phyloP scores from a whole-genome alignment of 2,113 vertebrate genomes.

The Hemiscyllium ocellatum region DNA sequence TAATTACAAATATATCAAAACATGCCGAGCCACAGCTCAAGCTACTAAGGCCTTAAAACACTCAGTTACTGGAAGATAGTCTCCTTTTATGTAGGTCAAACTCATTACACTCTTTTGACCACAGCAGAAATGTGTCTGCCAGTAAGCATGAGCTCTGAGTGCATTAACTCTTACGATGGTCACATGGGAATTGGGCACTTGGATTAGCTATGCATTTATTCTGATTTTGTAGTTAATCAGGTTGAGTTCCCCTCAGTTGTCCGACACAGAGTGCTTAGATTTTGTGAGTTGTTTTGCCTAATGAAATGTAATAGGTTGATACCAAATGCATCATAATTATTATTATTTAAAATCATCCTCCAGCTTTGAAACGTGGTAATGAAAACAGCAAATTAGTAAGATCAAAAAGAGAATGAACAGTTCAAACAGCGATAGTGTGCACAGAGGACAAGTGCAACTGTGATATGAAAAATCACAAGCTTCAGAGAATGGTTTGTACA shows the following conservation, averaged over 20 bases:
- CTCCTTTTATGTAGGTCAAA: slow-evolving; percentile 23
- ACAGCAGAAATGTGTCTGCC: slow-evolving; percentile 8
- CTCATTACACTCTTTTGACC: slow-evolving; percentile 29
- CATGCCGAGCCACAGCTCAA: not conserved
- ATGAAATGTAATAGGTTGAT: not conserved
- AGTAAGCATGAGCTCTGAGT: slow-evolving; percentile 22
- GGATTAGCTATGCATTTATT: slow-evolving; percentile 15
- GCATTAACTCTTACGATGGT: slow-evolving; percentile 12
- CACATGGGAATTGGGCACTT: not conserved
- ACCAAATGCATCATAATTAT: slow-evolving; percentile 4
- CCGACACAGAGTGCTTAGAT: not conserved
- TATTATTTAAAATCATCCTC: not conserved
- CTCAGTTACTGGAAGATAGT: slow-evolving; percentile 27
- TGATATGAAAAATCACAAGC: not conserved
- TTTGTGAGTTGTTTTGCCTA: not conserved
- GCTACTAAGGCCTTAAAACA: not conserved
- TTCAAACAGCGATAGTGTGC: not conserved
- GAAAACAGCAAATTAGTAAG: not conserved
- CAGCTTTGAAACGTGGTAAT: too few species aligned
- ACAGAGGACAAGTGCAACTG: not conserved
- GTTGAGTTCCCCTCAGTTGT: not conserved
- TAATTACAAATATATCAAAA: slow-evolving; percentile 4
- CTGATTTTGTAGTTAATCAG: slow-evolving; percentile 26
- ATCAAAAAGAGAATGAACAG: not conserved
- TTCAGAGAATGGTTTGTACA: not conserved